Conservation (phyloP, 2,113 vertebrate species). For the Helogale parvula region DNA sequence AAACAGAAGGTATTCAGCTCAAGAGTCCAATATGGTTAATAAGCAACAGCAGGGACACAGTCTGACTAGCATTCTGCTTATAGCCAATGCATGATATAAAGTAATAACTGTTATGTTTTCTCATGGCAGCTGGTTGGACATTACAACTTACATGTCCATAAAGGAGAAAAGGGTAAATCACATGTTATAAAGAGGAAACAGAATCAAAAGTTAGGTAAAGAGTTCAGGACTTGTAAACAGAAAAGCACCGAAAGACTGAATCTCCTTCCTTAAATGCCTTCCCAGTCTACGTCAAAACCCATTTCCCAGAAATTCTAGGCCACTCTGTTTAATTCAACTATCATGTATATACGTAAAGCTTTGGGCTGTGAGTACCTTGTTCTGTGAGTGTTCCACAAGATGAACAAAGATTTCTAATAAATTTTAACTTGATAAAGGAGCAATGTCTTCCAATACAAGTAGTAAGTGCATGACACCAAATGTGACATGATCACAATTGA, state of each 20-base stretch:
- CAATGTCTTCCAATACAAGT: too few relatives aligned
- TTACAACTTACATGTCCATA: not conserved
- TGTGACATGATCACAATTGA: too few relatives aligned
- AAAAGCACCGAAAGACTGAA: constrained; percentile 18
- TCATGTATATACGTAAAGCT: not conserved
- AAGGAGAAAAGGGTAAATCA: not conserved
- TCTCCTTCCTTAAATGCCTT: not conserved
- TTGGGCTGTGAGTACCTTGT: too few relatives aligned
- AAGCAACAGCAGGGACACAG: not conserved
- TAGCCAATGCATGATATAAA: not conserved
- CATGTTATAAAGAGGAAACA: not conserved
- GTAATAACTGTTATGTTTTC: not conserved
- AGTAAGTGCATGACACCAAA: too few relatives aligned
- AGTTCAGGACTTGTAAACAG: not conserved
- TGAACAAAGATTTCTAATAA: too few relatives aligned
- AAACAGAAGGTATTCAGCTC: not conserved
- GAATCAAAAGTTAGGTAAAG: not conserved
- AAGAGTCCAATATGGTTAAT: not conserved
- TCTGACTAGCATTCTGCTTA: not conserved
- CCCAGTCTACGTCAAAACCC: not conserved
- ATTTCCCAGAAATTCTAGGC: not conserved
- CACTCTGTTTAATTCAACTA: not conserved
- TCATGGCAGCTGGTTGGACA: not conserved
- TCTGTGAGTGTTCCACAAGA: too few relatives aligned
- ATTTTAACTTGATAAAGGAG: too few relatives aligned